Conservation (phyloP, 1,140 invertebrate species). For the Cotesia vestalis region DNA sequence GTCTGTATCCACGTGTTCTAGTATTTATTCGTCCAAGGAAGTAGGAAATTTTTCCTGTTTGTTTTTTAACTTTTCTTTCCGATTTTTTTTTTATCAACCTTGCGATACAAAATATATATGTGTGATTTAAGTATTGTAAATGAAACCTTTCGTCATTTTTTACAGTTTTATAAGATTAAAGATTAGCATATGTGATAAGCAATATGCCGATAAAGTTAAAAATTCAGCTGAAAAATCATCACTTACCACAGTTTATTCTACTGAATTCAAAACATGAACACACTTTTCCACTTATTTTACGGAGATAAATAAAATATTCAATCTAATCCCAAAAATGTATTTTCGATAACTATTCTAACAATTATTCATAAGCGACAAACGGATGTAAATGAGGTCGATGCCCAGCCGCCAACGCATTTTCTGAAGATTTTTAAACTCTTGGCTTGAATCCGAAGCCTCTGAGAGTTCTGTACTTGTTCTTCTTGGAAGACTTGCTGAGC, state of each 20-base stretch:
- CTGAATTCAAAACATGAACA: neutral
- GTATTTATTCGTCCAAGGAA: constrained; percentile 25
- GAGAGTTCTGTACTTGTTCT: constrained; percentile 26
- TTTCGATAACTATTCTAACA: neutral
- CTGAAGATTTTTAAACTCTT: constrained; percentile 25
- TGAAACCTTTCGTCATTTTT: constrained; percentile 8
- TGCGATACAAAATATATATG: constrained; percentile 11
- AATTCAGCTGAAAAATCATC: neutral
- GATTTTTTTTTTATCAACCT: constrained; percentile 12
- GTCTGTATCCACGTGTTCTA: constrained; percentile 28
- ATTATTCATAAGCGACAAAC: constrained; percentile 18
- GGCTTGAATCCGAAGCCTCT: constrained; percentile 34
- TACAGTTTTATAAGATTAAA: too few species aligned
- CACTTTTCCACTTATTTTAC: neutral
- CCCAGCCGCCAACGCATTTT: constrained; percentile 34
- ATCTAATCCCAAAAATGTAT: neutral
- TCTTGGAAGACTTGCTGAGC: constrained; percentile 15
- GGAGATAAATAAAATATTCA: neutral
- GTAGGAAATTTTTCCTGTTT: constrained; percentile 25
- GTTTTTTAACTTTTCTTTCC: neutral
- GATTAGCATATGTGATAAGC: neutral
- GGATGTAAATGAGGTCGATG: constrained; percentile 29
- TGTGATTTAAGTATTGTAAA: neutral
- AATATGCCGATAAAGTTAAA: neutral
- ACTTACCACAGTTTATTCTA: constrained; percentile 25